Evolutionary conservation across 2,797 vertebrate species (phyloP), one percentile per base, ranked within the genome.

Genomic region (Arnoldichthys spilopterus): DNA sequence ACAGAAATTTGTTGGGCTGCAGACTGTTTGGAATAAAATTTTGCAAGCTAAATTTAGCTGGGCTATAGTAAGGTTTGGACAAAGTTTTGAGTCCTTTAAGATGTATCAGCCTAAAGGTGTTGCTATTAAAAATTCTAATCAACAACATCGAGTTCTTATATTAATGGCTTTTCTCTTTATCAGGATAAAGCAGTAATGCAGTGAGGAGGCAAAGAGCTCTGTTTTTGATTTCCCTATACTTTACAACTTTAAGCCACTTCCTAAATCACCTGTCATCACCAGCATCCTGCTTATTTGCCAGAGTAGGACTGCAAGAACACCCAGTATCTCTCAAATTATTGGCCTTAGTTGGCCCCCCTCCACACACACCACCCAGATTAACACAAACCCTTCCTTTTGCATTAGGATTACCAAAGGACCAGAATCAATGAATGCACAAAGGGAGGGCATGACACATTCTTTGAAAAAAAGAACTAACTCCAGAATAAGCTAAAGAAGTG

Each of bases 341-440:
- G 61, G 5, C 8, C 34, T 6, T n/a, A 58, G 2, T 34, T 18
- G 0, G 20, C 20, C 43, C 34, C 43, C 51, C 40, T 13, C 83
- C 82, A 82, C 34, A 62, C 13, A 56, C 9, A 84, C 82, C 61
- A 85, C 82, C 89, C 68, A 88, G 88, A 89, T 92, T 91, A 90
- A 89, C 87, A 85, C 82, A 80, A 81, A 85, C 84, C 87, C 82
- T 90, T 86, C 85, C 86, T 87, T 34, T 72, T 16, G 89, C 89
- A 90, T 91, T 90, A 89, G 88, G 90, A 90, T 92, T 90, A 89
- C 6, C 51, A 22, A 30, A 37, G 32, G 7, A 30, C 26, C 53
- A 56, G 16, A 40, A 34, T 20, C 51, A 20, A 45, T 45, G 18
- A 40, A 54, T 45, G 37, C 76, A 53, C 12, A 71, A 56, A 64